Percentiles rank a stretch among this genome's conserved stretches.
These are phyloP conservation scores for Strigops habroptila DNA, from an alignment of 2,113 vertebrate genomes.

Conservation along the genomic window DNA sequence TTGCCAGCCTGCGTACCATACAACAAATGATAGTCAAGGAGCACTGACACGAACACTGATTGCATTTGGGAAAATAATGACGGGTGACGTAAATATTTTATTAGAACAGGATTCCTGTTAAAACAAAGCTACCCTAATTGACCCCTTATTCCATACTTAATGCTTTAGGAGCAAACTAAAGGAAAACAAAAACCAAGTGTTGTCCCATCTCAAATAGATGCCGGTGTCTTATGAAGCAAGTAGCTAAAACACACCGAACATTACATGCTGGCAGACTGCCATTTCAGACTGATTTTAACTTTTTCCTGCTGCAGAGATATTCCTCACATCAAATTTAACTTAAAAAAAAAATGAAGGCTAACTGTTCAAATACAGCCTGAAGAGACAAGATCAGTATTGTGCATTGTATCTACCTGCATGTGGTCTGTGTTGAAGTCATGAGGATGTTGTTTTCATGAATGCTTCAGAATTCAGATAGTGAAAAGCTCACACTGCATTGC, in stretches of 20 bases:
- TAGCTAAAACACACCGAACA: conserved; percentile 53
- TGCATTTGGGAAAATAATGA: conserved; percentile 58
- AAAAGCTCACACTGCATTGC: conserved; percentile 60
- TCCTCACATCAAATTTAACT: conserved; percentile 53
- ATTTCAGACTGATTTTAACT: conserved; percentile 69
- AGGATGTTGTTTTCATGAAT: conserved; percentile 74
- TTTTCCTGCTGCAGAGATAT: conserved; percentile 65
- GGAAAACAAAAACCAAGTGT: conserved; percentile 26
- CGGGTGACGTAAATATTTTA: conserved; percentile 59
- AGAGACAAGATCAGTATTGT: conserved; percentile 72
- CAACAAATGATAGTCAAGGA: conserved; percentile 84
- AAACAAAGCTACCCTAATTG: conserved; percentile 39
- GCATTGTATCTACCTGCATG: conserved; percentile 79
- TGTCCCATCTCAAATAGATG: conserved; percentile 59
- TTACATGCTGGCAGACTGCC: conserved; percentile 67
- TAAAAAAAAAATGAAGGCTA: conserved; percentile 51
- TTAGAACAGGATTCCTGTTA: conserved; percentile 47
- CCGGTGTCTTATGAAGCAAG: conserved; percentile 50
- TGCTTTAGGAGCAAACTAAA: conserved; percentile 61
- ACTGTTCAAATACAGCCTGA: conserved; percentile 61
- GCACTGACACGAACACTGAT: conserved; percentile 5
- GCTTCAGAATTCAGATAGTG: conserved; percentile 70
- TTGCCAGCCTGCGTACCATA: conserved; percentile 94
- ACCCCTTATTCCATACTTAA: conserved; percentile 64
- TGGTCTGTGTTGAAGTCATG: conserved; percentile 74